These are phyloP conservation scores for Brienomyrus longianalis DNA, from an alignment of 2,113 vertebrate genomes.

Conservation along the genomic window DNA sequence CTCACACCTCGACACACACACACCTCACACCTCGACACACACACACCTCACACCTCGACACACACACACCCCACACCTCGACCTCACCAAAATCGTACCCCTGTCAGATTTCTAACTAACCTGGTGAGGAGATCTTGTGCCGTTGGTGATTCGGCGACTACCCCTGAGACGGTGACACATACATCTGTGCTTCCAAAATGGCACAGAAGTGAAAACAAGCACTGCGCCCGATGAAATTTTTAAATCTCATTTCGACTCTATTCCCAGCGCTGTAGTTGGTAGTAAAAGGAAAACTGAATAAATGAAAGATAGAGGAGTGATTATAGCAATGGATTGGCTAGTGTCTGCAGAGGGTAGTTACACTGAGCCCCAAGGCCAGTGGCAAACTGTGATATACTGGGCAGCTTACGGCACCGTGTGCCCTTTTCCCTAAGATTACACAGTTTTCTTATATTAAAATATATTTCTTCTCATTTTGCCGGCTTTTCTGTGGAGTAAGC, in stretches of 20 bases:
- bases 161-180: neutral
- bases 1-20: no score
- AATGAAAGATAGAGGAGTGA: neutral
- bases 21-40: no score
- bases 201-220: neutral
- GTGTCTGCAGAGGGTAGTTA: neutral
- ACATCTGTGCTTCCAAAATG: neutral
- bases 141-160: neutral
- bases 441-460: conserved; percentile 9
- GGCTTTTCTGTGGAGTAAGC: neutral
- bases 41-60: no score
- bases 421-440: neutral
- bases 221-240: neutral
- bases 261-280: neutral
- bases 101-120: neutral
- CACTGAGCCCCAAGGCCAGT: neutral
- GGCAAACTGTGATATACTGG: neutral
- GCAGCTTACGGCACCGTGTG: neutral
- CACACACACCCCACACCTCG: no score
- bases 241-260: neutral
- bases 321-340: conserved; percentile 2
- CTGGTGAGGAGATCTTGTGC: neutral
- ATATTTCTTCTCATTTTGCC: neutral
- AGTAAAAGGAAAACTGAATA: conserved; percentile 10
- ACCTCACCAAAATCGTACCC: neutral